Percentiles rank a stretch among this genome's conserved stretches.
Evolutionary conservation across 2,797 vertebrate genomes (phyloP).

Genomic region (Sebastes kiyomatsui): DNA sequence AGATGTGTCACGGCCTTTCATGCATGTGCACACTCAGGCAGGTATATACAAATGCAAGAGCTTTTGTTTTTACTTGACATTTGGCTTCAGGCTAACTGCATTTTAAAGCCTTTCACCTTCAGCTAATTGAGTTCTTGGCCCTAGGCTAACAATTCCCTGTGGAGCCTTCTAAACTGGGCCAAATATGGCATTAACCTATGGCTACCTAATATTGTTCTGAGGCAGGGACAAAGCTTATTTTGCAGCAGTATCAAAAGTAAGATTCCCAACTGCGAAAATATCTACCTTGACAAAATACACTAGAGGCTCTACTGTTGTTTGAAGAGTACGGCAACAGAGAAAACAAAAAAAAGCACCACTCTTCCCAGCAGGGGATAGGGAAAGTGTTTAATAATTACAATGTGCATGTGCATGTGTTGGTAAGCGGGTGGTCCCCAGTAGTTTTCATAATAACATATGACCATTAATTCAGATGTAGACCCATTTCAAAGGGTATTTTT

Average conservation of each 20-base stretch:
- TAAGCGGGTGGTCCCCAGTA: neutral
- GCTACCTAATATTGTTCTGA: constrained; percentile 36
- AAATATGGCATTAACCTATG: constrained; percentile 51
- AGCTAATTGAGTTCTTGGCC: constrained; percentile 69
- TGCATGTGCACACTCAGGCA: neutral
- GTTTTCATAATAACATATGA: neutral
- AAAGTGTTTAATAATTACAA: neutral
- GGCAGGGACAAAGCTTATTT: constrained; percentile 16
- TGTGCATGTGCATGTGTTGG: neutral
- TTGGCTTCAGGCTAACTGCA: constrained; percentile 29
- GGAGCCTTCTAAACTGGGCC: constrained; percentile 57
- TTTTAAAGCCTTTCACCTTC: constrained; percentile 45
- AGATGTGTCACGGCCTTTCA: constrained; percentile 14
- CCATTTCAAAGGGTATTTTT: neutral
- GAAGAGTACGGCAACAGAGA: neutral
- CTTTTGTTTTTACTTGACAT: constrained; percentile 12
- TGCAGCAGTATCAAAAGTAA: constrained; percentile 6
- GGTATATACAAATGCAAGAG: neutral
- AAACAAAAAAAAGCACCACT: constrained; percentile 14
- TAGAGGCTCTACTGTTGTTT: constrained; percentile 17
- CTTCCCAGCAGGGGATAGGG: neutral
- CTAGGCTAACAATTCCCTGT: constrained; percentile 45
- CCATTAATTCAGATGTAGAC: neutral
- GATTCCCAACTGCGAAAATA: constrained; percentile 14
- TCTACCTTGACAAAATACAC: constrained; percentile 15